phyloP scores from a whole-genome alignment of 2,113 vertebrate genomes.

The Glareola pratincola region DNA sequence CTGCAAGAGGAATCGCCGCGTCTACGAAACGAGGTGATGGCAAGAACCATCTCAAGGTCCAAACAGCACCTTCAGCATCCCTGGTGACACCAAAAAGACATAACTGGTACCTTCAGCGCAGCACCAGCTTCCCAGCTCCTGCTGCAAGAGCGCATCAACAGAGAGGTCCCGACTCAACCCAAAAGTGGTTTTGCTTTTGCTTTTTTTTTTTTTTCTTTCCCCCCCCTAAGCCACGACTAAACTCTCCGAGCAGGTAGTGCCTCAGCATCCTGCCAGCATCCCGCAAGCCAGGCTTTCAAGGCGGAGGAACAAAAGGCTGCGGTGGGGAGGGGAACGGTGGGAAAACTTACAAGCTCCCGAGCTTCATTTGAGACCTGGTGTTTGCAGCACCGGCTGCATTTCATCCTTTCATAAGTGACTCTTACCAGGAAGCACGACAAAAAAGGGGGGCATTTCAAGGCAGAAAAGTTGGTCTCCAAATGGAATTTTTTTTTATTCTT shows the following conservation, averaged over 20 bases:
- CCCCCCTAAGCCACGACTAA: not conserved
- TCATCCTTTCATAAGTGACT: conserved; percentile 67
- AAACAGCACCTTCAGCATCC: not conserved
- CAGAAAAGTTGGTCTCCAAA: conserved; percentile 61
- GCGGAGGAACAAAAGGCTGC: not conserved
- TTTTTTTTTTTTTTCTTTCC: not conserved
- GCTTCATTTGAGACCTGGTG: conserved; percentile 29
- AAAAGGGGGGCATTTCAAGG: conserved; percentile 56
- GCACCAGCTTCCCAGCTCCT: not conserved
- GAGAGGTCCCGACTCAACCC: too few species aligned
- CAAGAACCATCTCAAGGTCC: not conserved
- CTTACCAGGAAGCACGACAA: conserved; percentile 51
- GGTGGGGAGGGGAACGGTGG: not conserved
- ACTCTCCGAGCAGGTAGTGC: not conserved
- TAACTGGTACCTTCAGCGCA: not conserved
- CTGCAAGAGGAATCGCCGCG: not conserved
- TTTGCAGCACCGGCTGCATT: conserved; percentile 40
- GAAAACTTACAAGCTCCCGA: not conserved
- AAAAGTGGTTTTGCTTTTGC: not conserved
- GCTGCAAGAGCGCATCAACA: not conserved
- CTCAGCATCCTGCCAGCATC: not conserved
- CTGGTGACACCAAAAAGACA: not conserved
- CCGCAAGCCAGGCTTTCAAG: not conserved
- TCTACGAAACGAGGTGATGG: not conserved
- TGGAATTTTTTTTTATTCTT: not conserved